Evolutionary conservation across 2,797 vertebrate species (phyloP).

Genomic region (Euphonia xanthogaster): DNA sequence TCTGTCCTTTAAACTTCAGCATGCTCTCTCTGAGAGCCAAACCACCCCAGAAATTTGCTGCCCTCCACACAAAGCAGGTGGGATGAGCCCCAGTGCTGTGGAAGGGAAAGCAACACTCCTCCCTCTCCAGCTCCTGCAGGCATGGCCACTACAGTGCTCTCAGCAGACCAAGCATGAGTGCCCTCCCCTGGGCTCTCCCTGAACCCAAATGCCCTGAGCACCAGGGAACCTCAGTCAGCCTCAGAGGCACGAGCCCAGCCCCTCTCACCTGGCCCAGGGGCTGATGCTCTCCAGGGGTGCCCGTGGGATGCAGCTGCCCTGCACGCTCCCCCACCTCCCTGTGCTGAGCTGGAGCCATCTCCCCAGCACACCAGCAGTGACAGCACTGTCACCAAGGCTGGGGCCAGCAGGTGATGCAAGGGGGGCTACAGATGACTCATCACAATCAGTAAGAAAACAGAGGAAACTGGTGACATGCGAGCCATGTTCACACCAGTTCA

Average conservation of each 20-base stretch:
- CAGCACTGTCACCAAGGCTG: background rate
- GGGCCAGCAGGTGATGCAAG: background rate
- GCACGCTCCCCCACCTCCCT: accelerated
- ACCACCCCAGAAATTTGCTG: background rate
- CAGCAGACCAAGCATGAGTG: background rate
- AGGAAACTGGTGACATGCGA: background rate
- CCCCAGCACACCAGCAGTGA: accelerated
- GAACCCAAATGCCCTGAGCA: background rate
- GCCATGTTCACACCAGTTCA: background rate
- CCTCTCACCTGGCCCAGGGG: background rate
- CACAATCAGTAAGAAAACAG: background rate
- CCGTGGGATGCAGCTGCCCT: background rate
- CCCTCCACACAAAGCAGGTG: background rate
- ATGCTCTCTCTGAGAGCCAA: background rate
- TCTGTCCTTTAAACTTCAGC: background rate
- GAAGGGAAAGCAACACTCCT: background rate
- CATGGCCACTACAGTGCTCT: background rate
- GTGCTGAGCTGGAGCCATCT: background rate
- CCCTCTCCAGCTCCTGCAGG: background rate
- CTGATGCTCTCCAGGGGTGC: background rate
- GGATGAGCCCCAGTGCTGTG: accelerated
- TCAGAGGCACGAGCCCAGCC: accelerated
- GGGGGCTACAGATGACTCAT: background rate
- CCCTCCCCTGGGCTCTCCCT: background rate
- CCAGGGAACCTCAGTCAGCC: accelerated